A percentile compares a stretch with the other conserved stretches of the same genome.
Conservation (phyloP, 2,797 vertebrate species). For the Chelon auratus region DNA sequence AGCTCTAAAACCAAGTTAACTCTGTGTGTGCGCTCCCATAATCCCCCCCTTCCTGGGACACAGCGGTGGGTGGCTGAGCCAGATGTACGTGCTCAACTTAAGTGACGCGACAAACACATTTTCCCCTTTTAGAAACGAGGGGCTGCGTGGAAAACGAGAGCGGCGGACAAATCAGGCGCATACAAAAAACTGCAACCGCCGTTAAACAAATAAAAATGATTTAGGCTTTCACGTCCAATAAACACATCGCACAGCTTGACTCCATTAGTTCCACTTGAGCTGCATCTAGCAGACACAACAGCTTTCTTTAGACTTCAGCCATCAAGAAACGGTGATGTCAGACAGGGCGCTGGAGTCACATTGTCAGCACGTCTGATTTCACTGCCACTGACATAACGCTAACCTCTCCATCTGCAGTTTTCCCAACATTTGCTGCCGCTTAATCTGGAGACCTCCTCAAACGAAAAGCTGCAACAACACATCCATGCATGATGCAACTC, state of each 20-base stretch:
- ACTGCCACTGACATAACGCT: conserved; percentile 26
- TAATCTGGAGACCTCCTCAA: conserved; percentile 28
- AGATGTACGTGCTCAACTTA: conserved; percentile 66
- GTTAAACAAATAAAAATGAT: conserved; percentile 73
- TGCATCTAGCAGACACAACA: conserved; percentile 70
- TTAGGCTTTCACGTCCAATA: conserved; percentile 70
- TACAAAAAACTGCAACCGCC: conserved; percentile 53
- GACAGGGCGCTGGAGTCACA: conserved; percentile 47
- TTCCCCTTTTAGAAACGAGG: conserved; percentile 32
- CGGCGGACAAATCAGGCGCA: conserved; percentile 39
- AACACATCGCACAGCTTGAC: conserved; percentile 75
- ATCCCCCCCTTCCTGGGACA: conserved; percentile 62
- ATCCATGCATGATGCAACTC: conserved; percentile 49
- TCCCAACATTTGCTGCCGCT: conserved; percentile 52
- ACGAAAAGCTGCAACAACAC: conserved; percentile 23
- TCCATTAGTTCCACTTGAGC: conserved; percentile 78
- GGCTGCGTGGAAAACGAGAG: conserved; percentile 44
- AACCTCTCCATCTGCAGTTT: conserved; percentile 38
- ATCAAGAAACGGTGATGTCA: conserved; percentile 63
- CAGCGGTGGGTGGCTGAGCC: conserved; percentile 58
- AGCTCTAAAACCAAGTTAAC: conserved; percentile 64
- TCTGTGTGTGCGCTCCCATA: conserved; percentile 60
- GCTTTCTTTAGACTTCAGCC: conserved; percentile 56
- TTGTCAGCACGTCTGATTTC: conserved; percentile 64
- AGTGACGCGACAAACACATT: conserved; percentile 64